Evolutionary conservation across 2,888 invertebrate genomes (phyloP).

Genomic region (Strigamia transsilvanica): DNA sequence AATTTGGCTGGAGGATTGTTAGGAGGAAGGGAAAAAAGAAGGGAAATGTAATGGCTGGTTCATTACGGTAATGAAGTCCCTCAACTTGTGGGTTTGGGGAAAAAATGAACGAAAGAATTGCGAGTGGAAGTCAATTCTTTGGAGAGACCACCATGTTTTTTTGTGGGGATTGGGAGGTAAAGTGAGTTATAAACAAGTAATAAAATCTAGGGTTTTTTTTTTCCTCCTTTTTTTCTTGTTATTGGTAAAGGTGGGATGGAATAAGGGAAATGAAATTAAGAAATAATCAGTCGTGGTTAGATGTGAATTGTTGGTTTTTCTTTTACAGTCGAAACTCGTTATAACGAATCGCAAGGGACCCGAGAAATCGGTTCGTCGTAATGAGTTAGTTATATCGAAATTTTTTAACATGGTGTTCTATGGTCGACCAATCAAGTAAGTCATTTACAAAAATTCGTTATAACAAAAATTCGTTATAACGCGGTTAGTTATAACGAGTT

Average conservation of each 20-base stretch:
- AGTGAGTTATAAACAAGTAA: conserved; percentile 34
- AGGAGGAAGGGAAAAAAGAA: neutral
- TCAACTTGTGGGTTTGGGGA: neutral
- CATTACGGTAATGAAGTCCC: conserved; percentile 37
- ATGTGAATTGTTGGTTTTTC: neutral
- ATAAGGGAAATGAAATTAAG: neutral
- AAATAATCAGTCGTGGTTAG: neutral
- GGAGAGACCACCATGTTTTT: conserved; percentile 22
- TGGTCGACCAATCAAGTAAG: too few species aligned
- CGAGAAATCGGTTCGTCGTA: too few species aligned
- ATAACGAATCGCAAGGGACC: too few species aligned
- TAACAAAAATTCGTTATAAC: too few species aligned
- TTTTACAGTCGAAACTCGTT: too few species aligned
- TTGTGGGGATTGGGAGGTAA: neutral
- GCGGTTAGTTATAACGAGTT: too few species aligned
- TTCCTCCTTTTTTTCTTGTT: too few species aligned
- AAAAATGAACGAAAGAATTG: conserved; percentile 14
- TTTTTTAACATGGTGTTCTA: too few species aligned
- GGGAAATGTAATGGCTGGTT: conserved; percentile 19
- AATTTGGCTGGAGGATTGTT: conserved; percentile 13
- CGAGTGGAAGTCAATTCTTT: conserved; percentile 24
- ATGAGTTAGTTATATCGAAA: too few species aligned
- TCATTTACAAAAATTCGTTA: too few species aligned
- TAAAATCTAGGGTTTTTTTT: conserved; percentile 3
- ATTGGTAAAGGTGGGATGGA: neutral